Conservation (phyloP, 2,888 invertebrate genomes). For the Tipula vernalis region DNA sequence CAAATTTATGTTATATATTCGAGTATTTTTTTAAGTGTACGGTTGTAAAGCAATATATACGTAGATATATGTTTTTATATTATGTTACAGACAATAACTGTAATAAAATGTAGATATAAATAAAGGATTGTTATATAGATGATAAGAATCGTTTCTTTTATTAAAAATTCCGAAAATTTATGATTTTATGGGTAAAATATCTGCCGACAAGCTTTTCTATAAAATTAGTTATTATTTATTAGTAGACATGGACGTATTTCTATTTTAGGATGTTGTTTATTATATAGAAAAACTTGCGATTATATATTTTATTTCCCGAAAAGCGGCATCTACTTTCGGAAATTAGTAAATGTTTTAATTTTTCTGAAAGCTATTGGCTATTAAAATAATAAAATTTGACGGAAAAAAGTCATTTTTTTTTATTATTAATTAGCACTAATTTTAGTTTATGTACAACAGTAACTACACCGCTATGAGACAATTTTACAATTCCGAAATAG, state of each 20-base stretch:
- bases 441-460: too few species aligned
- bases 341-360: background rate
- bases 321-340: background rate
- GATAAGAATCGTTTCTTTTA: slow-evolving; percentile 4
- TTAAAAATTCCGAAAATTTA: background rate
- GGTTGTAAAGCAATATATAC: background rate
- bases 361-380: background rate
- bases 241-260: background rate
- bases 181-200: background rate
- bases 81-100: background rate
- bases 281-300: background rate
- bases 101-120: background rate
- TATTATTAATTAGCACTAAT: too few species aligned
- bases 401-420: background rate
- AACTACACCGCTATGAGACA: too few species aligned
- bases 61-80: background rate
- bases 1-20: background rate
- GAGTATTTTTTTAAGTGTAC: background rate
- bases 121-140: background rate
- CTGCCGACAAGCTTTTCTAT: background rate
- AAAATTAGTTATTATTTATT: background rate
- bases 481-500: background rate
- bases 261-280: background rate
- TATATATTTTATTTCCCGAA: background rate
- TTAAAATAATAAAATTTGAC: background rate